Conservation (phyloP, 2,888 invertebrate species). For the Ditula angustiorana region DNA sequence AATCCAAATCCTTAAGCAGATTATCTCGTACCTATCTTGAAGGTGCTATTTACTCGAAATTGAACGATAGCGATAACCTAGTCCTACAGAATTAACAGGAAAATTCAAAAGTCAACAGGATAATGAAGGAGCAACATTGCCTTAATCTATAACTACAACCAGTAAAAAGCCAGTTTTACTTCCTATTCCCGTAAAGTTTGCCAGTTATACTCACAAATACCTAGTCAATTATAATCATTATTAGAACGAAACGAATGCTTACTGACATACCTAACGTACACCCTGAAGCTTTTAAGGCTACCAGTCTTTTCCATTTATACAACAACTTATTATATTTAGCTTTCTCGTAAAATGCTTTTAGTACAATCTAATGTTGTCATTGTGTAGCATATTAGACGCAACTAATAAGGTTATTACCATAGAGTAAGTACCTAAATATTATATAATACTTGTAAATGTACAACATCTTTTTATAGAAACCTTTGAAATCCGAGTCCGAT, state of each 20-base stretch:
- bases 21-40: slow-evolving; percentile 14
- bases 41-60: neutral
- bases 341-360: neutral
- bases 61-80: neutral
- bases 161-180: no score
- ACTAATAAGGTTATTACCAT: neutral
- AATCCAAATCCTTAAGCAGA: slow-evolving; percentile 29
- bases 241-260: neutral
- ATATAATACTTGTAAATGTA: no score
- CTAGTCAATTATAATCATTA: neutral
- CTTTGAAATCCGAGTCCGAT: no score
- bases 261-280: neutral
- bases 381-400: neutral
- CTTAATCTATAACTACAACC: no score
- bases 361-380: neutral
- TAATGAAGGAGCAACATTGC: no score
- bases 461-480: neutral
- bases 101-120: neutral
- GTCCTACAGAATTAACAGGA: neutral
- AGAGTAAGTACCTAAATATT: no score
- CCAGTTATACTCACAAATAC: no score
- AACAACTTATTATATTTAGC: neutral
- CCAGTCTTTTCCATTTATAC: slow-evolving; percentile 1
- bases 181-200: no score
- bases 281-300: slow-evolving; percentile 4